Evolutionary conservation across 2,888 invertebrate genomes (phyloP).

Genomic region (Glaucopsyche alexis): DNA sequence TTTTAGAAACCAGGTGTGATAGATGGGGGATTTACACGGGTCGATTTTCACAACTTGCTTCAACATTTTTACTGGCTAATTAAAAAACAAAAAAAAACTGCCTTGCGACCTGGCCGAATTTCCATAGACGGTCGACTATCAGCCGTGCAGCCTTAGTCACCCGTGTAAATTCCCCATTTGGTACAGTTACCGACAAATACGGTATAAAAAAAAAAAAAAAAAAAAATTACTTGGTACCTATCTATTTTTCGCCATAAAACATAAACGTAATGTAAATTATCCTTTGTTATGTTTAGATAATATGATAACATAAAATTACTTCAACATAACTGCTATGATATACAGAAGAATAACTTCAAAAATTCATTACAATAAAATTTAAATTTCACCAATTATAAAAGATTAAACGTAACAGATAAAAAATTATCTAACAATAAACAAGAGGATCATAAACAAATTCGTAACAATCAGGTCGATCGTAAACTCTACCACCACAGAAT

Average conservation of each 20-base stretch:
- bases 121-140: no score
- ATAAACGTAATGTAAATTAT: not conserved
- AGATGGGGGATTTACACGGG: no score
- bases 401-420: constrained; percentile 35
- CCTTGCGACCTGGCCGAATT: no score
- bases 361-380: constrained; percentile 20
- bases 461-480: constrained; percentile 67
- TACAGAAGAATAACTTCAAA: not conserved
- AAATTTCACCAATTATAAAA: constrained; percentile 38
- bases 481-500: constrained; percentile 66
- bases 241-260: not conserved
- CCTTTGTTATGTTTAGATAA: not conserved
- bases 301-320: not conserved
- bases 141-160: no score
- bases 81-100: no score
- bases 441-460: constrained; percentile 65
- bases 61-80: no score
- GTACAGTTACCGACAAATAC: no score
- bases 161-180: no score
- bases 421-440: constrained; percentile 35
- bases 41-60: no score
- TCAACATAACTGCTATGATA: not conserved
- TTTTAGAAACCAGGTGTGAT: no score
- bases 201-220: no score
- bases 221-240: no score